Evolutionary conservation across 35 echinoderm and acorn worm genomes (phyloP).

Genomic region (Patiria miniata): DNA sequence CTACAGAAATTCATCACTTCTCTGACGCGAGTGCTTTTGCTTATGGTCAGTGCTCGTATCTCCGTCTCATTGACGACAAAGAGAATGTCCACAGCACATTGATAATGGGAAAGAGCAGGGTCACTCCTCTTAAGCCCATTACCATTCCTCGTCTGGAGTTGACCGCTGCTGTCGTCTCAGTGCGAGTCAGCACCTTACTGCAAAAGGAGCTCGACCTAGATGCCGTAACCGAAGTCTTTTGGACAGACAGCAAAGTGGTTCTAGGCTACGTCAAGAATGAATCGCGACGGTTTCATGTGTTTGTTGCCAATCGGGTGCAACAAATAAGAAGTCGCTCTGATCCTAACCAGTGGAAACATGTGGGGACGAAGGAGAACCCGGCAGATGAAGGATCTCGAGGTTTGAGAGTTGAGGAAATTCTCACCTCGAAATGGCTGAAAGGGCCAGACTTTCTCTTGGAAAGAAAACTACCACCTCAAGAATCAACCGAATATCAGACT

Average conservation of each 20-base stretch:
- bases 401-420: constrained; percentile 26
- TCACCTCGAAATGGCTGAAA: constrained; percentile 40
- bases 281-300: constrained; percentile 39
- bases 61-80: neutral
- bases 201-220: constrained; percentile 22
- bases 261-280: constrained; percentile 61
- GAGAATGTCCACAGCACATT: constrained; percentile 46
- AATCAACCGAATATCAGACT: neutral
- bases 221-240: constrained; percentile 19
- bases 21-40: constrained; percentile 33
- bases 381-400: constrained; percentile 70
- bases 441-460: constrained; percentile 49
- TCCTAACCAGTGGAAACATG: constrained; percentile 52
- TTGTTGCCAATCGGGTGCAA: constrained; percentile 48
- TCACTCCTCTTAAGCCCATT: constrained; percentile 32
- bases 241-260: too few species aligned
- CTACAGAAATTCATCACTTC: constrained; percentile 40
- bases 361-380: constrained; percentile 43
- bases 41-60: constrained; percentile 33
- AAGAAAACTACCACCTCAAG: constrained; percentile 14
- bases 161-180: constrained; percentile 42
- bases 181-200: constrained; percentile 10
- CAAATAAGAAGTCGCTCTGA: constrained; percentile 1
- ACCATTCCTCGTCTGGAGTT: constrained; percentile 65
- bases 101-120: constrained; percentile 47